These are phyloP conservation scores for Acleris emargana DNA, from an alignment of 2,888 invertebrate species.

Conservation along the genomic window DNA sequence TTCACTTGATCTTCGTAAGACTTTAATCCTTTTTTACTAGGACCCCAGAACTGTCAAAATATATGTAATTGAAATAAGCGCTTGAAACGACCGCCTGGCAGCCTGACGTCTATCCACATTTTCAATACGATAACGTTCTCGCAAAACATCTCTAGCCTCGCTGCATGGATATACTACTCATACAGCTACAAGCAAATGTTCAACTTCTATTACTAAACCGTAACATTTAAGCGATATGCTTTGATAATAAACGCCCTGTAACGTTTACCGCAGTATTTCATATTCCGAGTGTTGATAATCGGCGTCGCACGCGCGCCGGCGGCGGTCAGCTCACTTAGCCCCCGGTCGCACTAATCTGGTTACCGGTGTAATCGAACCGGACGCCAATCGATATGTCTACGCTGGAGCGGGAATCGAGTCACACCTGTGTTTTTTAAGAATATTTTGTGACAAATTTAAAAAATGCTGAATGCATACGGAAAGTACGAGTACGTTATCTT, in stretches of 20 bases:
- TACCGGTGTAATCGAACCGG: slow-evolving; percentile 73
- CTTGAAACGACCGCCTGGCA: too few relatives aligned
- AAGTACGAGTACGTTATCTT: too few relatives aligned
- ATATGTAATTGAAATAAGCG: too few relatives aligned
- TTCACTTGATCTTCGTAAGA: too few relatives aligned
- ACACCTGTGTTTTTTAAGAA: not conserved
- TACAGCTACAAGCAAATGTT: too few relatives aligned
- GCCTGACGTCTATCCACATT: too few relatives aligned
- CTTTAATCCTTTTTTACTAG: too few relatives aligned
- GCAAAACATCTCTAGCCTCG: too few relatives aligned
- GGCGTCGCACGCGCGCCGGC: slow-evolving; percentile 51
- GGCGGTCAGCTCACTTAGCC: slow-evolving; percentile 63
- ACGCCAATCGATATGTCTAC: slow-evolving; percentile 57
- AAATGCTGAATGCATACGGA: not conserved
- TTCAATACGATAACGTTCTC: too few relatives aligned
- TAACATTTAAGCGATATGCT: not conserved
- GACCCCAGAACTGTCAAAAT: too few relatives aligned
- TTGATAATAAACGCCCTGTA: not conserved
- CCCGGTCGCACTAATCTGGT: slow-evolving; percentile 72
- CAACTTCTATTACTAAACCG: too few relatives aligned
- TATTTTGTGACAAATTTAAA: not conserved
- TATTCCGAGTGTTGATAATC: slow-evolving; percentile 3
- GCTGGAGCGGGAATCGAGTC: slow-evolving; percentile 2
- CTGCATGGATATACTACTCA: too few relatives aligned
- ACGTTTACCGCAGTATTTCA: not conserved